Conservation (phyloP, 2,888 invertebrate genomes). For the Standfussiana lucernea region DNA sequence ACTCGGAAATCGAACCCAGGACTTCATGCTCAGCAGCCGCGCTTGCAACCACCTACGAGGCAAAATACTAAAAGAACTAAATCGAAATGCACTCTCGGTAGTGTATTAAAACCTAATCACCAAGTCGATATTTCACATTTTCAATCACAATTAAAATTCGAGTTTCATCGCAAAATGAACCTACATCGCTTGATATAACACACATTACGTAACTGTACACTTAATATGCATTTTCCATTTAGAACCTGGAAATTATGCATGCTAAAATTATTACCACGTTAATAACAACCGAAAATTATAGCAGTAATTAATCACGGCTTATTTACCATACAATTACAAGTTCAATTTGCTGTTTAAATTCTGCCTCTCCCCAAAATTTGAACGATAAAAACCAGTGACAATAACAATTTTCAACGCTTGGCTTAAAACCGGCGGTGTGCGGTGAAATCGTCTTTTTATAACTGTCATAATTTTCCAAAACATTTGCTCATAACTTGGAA, state of each 20-base stretch:
- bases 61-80: not conserved
- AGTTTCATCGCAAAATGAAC: not conserved
- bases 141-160: not conserved
- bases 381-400: slow-evolving; percentile 41
- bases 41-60: not conserved
- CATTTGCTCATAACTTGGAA: slow-evolving; percentile 32
- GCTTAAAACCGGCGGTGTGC: slow-evolving; percentile 20
- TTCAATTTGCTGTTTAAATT: slow-evolving; percentile 51
- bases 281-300: slow-evolving; percentile 53
- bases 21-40: not conserved
- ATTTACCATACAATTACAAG: slow-evolving; percentile 59
- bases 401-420: slow-evolving; percentile 38
- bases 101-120: not conserved
- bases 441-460: slow-evolving; percentile 32
- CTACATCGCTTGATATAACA: not conserved
- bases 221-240: slow-evolving; percentile 61
- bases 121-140: not conserved
- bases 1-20: not conserved
- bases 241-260: slow-evolving; percentile 51
- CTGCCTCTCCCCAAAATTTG: slow-evolving; percentile 18
- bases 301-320: slow-evolving; percentile 61
- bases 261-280: slow-evolving; percentile 41
- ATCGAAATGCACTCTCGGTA: not conserved
- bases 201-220: slow-evolving; percentile 41
- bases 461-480: slow-evolving; percentile 47